Conservation (phyloP, 2,888 invertebrate genomes). For the Mechanitis messenoides region DNA sequence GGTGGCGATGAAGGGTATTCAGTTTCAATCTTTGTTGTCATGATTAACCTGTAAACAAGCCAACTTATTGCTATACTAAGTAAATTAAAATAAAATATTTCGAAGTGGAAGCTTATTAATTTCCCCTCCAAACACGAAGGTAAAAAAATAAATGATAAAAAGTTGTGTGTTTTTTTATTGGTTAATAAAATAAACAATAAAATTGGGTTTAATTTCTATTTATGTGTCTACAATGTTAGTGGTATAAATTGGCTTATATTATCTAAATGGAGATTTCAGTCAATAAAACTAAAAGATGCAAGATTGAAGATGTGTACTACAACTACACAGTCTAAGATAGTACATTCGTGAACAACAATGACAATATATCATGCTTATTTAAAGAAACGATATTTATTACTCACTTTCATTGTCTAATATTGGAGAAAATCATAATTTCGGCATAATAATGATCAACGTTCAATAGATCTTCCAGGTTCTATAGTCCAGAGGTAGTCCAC, state of each 20-base stretch:
- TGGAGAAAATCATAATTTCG: slow-evolving; percentile 10
- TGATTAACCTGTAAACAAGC: slow-evolving; percentile 70
- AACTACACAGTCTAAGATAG: slow-evolving; percentile 11
- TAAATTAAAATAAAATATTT: slow-evolving; percentile 9
- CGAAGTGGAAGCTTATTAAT: background rate
- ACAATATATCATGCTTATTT: slow-evolving; percentile 22
- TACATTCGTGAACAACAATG: slow-evolving; percentile 22
- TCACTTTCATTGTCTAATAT: slow-evolving; percentile 33
- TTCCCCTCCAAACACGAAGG: background rate
- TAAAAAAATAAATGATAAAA: background rate
- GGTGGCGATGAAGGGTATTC: slow-evolving; percentile 59
- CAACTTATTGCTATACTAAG: slow-evolving; percentile 28
- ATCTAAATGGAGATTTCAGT: too few relatives aligned
- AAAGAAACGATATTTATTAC: slow-evolving; percentile 22
- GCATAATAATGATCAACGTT: background rate
- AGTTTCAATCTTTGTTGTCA: slow-evolving; percentile 66
- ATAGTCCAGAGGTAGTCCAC: slow-evolving; percentile 13
- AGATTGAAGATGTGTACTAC: slow-evolving; percentile 1
- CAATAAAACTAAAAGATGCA: background rate
- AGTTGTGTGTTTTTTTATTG: background rate
- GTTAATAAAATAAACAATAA: background rate
- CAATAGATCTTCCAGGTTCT: slow-evolving; percentile 13
- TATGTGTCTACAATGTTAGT: background rate
- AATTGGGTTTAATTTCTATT: slow-evolving; percentile 7
- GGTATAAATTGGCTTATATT: background rate